Evolutionary conservation across 2,888 invertebrate species (phyloP), one percentile per base, ranked within the genome.

Genomic region (Papilio demoleus): DNA sequence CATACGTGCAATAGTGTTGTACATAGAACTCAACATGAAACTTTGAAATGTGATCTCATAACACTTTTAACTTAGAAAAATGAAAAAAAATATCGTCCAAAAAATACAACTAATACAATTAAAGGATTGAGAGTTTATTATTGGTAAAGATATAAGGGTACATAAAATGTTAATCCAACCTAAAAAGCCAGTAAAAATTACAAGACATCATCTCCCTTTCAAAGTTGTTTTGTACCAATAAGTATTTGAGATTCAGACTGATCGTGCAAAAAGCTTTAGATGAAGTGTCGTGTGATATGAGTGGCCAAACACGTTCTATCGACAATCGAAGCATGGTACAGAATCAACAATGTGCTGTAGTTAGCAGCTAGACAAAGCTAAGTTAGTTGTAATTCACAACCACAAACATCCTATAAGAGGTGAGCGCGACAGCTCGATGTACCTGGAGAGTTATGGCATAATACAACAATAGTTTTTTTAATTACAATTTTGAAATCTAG

Each of bases 341-440:
- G 83, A 86, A 87, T 86, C 77, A 76, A 78, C 81, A 81, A 84
- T 84, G 82, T 77, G 72, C 70, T n/a, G n/a, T n/a, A n/a, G n/a
- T n/a, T n/a, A n/a, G n/a, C n/a, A n/a, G n/a, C n/a, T 72, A 80
- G 74, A 80, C 79, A 80, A 82, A 56, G 53, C 53, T 56, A 53
- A 4, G 12, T 80, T 80, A 86, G 86, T 89, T 87, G 86, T 85
- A 81, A 89, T 90, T 88, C 89, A 84, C 83, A 86, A 83, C 85
- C 81, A 84, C 84, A 80, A 80, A 84, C 84, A 84, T 85, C 82
- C 84, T 81, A 80, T 22, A 22, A 47, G 45, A 19, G 11, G 6
- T 80, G 77, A 81, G 80, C 82, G 84, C 82, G 80, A 77, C 76
- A 65, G 58, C 67, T 42, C 64, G 62, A 59, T 40, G 58, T 65